A percentile compares a stretch with the other conserved stretches of the same genome.
phyloP scores from a whole-genome alignment of 1,140 invertebrate species.

The Helicoverpa armigera region DNA sequence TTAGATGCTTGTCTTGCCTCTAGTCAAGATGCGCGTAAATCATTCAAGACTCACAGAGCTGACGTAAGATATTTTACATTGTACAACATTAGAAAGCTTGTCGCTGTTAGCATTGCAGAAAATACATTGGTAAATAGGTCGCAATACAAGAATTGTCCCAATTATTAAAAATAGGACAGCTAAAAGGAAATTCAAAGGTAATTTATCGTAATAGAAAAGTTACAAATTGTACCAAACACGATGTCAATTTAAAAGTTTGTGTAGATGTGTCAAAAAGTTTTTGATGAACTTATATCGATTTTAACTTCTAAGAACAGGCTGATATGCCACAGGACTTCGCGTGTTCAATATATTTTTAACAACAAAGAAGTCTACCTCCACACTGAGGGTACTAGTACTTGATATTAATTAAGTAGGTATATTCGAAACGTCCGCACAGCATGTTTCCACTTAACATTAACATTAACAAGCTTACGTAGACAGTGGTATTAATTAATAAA shows the following conservation, averaged over 20 bases:
- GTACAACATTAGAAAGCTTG: conserved; percentile 6
- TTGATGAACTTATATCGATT: conserved; percentile 27
- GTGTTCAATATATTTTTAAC: conserved; percentile 10
- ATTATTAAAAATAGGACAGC: background rate
- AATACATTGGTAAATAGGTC: background rate
- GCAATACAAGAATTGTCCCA: background rate
- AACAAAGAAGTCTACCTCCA: background rate
- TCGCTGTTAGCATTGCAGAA: conserved; percentile 26
- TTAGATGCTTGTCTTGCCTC: conserved; percentile 49
- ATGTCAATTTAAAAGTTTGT: conserved; percentile 31
- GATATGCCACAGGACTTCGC: background rate
- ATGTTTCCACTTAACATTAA: conserved; percentile 31
- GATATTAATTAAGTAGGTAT: conserved; percentile 28
- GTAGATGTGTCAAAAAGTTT: conserved; percentile 1
- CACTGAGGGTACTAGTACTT: background rate
- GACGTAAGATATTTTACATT: conserved; percentile 23
- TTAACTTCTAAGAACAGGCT: conserved; percentile 3
- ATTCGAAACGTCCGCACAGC: conserved; percentile 46
- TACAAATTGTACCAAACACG: background rate
- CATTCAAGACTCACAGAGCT: conserved; percentile 47
- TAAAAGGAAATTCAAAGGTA: background rate
- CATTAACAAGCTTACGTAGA: conserved; percentile 40
- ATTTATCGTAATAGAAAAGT: conserved; percentile 1
- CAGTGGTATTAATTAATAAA: conserved; percentile 49
- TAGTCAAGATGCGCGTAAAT: conserved; percentile 46